Conservation (phyloP, 1,140 invertebrate species). For the Drosophila sulfurigaster region DNA sequence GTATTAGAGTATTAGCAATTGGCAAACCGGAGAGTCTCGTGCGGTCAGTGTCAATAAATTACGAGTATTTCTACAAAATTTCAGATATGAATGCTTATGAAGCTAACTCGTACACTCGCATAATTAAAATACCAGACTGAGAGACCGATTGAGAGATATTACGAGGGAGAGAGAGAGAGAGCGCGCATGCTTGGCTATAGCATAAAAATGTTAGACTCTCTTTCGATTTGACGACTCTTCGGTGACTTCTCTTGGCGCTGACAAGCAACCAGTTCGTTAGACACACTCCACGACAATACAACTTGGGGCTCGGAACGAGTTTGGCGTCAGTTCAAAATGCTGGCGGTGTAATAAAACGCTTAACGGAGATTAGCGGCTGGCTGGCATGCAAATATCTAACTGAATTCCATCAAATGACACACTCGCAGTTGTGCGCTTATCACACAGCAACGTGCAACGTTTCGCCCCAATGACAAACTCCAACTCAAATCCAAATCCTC, state of each 20-base stretch:
- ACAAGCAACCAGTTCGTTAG: slow-evolving; percentile 55
- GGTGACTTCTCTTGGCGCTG: slow-evolving; percentile 20
- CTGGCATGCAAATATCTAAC: slow-evolving; percentile 1
- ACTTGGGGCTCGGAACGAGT: slow-evolving; percentile 56
- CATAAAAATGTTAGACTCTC: not conserved
- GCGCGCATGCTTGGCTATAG: not conserved
- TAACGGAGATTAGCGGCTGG: slow-evolving; percentile 7
- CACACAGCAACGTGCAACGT: slow-evolving; percentile 8
- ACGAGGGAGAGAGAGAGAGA: slow-evolving; percentile 5
- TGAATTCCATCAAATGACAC: slow-evolving; percentile 24
- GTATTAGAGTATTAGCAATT: slow-evolving; percentile 3
- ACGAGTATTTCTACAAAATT: slow-evolving; percentile 16
- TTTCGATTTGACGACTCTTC: slow-evolving; percentile 19
- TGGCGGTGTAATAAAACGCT: slow-evolving; percentile 42
- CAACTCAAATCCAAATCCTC: too few species aligned
- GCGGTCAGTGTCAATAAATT: slow-evolving; percentile 2
- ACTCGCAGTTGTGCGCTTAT: slow-evolving; percentile 48
- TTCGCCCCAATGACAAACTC: not conserved
- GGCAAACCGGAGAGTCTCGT: slow-evolving; percentile 2
- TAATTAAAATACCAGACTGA: slow-evolving; percentile 31
- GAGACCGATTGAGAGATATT: not conserved
- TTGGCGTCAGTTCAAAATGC: slow-evolving; percentile 35
- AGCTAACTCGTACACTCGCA: slow-evolving; percentile 2
- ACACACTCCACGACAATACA: slow-evolving; percentile 49
- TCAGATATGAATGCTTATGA: not conserved